Conservation (phyloP, 2,113 vertebrate genomes). For the Micromys minutus region DNA sequence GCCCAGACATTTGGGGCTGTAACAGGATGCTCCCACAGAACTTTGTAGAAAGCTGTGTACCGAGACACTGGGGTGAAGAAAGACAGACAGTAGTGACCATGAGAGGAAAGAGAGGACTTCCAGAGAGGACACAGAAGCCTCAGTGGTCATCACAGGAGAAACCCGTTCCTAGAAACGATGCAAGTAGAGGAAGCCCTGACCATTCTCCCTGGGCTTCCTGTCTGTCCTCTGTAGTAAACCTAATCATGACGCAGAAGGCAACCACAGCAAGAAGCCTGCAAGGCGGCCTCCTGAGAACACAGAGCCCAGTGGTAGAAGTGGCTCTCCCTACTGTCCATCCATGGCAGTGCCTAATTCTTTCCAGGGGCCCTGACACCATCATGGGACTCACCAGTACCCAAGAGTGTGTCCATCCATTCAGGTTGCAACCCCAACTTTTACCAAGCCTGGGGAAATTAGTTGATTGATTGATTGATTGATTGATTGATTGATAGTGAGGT, state of each 20-base stretch:
- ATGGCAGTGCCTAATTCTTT: rapidly evolving
- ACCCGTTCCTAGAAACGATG: background rate
- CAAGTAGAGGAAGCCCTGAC: background rate
- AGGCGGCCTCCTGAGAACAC: background rate
- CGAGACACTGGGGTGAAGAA: no score
- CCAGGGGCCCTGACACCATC: background rate
- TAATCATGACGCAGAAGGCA: background rate
- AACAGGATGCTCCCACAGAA: rapidly evolving
- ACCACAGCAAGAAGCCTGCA: background rate
- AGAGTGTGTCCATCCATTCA: rapidly evolving
- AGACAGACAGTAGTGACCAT: background rate
- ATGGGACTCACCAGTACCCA: rapidly evolving
- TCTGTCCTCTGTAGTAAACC: background rate
- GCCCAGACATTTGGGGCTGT: rapidly evolving
- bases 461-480: background rate
- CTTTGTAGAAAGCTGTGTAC: rapidly evolving
- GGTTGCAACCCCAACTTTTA: background rate
- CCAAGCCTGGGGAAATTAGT: background rate
- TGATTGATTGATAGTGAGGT: background rate
- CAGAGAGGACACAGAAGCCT: background rate
- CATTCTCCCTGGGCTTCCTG: background rate
- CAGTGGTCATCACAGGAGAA: background rate
- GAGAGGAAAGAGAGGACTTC: background rate
- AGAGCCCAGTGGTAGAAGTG: background rate
- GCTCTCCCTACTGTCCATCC: background rate